A percentile compares a stretch with the other conserved stretches of the same genome.
phyloP scores from a whole-genome alignment of 2,113 vertebrate species.

The Charina bottae region DNA sequence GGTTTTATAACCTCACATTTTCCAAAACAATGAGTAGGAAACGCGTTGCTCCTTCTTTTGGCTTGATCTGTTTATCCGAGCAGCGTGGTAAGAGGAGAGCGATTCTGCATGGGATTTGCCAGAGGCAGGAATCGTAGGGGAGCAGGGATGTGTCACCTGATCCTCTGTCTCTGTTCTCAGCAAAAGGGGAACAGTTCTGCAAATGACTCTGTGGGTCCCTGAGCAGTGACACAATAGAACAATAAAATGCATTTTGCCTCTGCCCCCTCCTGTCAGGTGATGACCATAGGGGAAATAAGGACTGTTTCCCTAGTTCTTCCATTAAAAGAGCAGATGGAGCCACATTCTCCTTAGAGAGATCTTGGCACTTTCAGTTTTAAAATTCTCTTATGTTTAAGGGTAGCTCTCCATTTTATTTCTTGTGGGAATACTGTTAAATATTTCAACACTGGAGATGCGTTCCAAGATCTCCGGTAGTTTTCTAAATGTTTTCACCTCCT shows the following conservation, averaged over 20 bases:
- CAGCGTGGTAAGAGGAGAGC: background rate
- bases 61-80: background rate
- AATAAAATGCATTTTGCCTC: background rate
- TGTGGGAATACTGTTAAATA: constrained; percentile 51
- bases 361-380: background rate
- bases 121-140: background rate
- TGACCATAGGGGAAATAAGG: background rate
- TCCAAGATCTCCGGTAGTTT: constrained; percentile 50
- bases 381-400: background rate
- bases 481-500: constrained; percentile 64
- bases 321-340: background rate
- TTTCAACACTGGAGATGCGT: constrained; percentile 39
- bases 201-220: background rate
- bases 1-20: background rate
- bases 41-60: background rate
- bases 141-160: background rate
- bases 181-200: background rate
- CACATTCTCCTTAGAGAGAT: background rate
- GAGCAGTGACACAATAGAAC: background rate
- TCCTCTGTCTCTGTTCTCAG: too few relatives aligned
- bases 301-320: background rate
- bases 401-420: background rate
- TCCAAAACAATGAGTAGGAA: background rate
- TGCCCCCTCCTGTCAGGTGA: too few relatives aligned
- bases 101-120: background rate